phyloP scores from a whole-genome alignment of 2,888 invertebrate genomes.

The Sphaerophoria taeniata region DNA sequence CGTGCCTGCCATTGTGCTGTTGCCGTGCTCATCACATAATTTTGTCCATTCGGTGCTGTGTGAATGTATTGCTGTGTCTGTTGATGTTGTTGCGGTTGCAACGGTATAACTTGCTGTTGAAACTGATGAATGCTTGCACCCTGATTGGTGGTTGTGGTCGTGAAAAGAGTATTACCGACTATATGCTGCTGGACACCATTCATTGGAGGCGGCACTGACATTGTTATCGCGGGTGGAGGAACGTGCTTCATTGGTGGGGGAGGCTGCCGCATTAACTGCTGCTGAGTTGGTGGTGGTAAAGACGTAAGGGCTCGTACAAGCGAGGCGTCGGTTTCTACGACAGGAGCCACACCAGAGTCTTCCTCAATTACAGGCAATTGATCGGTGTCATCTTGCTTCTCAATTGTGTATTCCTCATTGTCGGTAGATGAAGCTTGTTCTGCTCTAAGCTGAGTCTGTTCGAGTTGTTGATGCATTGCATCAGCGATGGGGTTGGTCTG shows the following conservation, averaged over 20 bases:
- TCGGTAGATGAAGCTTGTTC: conserved; percentile 31
- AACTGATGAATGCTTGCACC: conserved; percentile 59
- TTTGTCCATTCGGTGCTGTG: conserved; percentile 66
- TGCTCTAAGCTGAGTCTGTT: conserved; percentile 43
- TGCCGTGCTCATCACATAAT: conserved; percentile 66
- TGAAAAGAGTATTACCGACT: conserved; percentile 68
- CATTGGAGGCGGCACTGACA: conserved; percentile 69
- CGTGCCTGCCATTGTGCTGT: conserved; percentile 66
- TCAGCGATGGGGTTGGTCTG: conserved; percentile 55
- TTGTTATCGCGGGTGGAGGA: conserved; percentile 68
- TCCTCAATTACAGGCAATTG: conserved; percentile 50
- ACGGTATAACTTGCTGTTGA: conserved; percentile 64
- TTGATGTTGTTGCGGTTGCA: conserved; percentile 56
- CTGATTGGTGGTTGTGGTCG: conserved; percentile 65
- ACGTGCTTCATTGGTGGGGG: conserved; percentile 66
- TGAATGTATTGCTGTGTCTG: conserved; percentile 68
- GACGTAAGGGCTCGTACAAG: conserved; percentile 49
- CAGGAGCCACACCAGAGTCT: conserved; percentile 2
- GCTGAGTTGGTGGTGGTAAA: conserved; percentile 63
- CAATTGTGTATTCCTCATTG: conserved; percentile 55
- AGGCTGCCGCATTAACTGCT: conserved; percentile 60
- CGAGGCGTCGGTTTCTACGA: conserved; percentile 42
- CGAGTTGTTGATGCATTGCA: conserved; percentile 51
- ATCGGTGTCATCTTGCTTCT: conserved; percentile 60
- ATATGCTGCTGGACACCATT: conserved; percentile 70